Base-by-base conservation (phyloP, 2,888 invertebrate species). In the Microctonus brassicae region DNA sequence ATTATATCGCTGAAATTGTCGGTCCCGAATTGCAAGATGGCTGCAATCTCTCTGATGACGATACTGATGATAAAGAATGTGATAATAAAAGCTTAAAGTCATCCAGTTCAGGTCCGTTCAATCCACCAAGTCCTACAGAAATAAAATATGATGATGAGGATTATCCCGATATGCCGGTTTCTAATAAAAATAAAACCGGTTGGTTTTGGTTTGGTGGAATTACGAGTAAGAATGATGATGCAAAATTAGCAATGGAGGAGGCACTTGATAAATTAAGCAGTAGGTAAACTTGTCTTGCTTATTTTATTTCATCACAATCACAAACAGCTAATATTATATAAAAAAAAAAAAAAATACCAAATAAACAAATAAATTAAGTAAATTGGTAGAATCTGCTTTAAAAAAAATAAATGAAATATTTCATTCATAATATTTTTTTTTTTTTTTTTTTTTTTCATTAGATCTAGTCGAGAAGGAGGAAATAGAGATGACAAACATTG, bases 151-250 rank as follows among this genome's bases (percentile, higher is more conserved):
- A 92, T 80, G 90, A 89, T 79, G 90, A 90, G 78, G 90, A 91
- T 22, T 89, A 93, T 63, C 87, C 90, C 36, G 93, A 93, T 83
- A 90, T 89, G 77, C 90, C 92, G 71, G 89, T 90, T 79, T 91
- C 92, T 74, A 91, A 91, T 73, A 91, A 90, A 61, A 94, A 94
- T 87, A 90, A 89, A 82, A 92, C 92, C 73, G 96, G 96, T 57
- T 96, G 96, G 95, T 91, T 93, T 86, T 96, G 94, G 91, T 91
- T 95, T 67, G 93, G 95, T 22, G 95, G 95, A 42, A 91, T 96
- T 70, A 92, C 93, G 75, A 95, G 95, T 24, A 91, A 91, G 80
- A 91, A 93, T 66, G 83, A 89, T 13, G 92, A 92, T 83, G 90
- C 92, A 10, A 89, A 89, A 70, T 88, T 90, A 75, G 94, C 95